Evolutionary conservation across 1,140 invertebrate genomes (phyloP), one percentile per base, ranked within the genome.

Genomic region (Bombus picipes): DNA sequence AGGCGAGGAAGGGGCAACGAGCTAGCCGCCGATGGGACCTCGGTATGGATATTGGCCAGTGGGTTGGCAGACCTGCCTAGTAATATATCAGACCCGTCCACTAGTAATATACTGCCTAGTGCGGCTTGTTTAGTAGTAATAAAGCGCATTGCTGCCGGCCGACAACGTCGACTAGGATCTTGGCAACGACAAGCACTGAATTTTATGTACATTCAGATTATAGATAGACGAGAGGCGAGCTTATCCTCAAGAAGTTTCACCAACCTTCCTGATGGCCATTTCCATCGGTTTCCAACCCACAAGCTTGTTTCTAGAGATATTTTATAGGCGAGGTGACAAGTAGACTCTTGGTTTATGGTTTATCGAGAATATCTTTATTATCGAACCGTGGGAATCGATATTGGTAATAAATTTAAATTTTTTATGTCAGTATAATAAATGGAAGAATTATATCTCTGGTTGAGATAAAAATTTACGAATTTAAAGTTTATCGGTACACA

Each of bases 71-170:
- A 77, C 81, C 78, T 86, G 83, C 78, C 81, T 81, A 80, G 86
- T 89, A 85, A 92, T 93, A 93, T 90, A 92, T 94, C 90, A 92
- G 85, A 87, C 77, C 83, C 88, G 89, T 92, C 87, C 66, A 87
- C 89, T 90, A 83, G 89, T 93, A 94, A 93, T 93, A 92, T 92
- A 92, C 92, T 87, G 90, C 87, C 84, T 87, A 88, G 92, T 91
- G 82, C 91, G 91, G 92, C 87, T 90, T 90, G 90, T 92, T 92
- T 93, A 91, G 87, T 85, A 90, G 89, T 94, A 92, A 94, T 93
- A 91, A 93, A 94, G 90, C 89, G 86, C 80, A 85, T 86, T 77
- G 81, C 84, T 87, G 68, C 39, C 62, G 62, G 25, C 82, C 75
- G 73, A 81, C 76, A 84, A 70, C 53, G n/a, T 25, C n/a, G 65